These are phyloP conservation scores for Digitonthophagus gazella DNA, from an alignment of 2,888 invertebrate species.

Conservation along the genomic window DNA sequence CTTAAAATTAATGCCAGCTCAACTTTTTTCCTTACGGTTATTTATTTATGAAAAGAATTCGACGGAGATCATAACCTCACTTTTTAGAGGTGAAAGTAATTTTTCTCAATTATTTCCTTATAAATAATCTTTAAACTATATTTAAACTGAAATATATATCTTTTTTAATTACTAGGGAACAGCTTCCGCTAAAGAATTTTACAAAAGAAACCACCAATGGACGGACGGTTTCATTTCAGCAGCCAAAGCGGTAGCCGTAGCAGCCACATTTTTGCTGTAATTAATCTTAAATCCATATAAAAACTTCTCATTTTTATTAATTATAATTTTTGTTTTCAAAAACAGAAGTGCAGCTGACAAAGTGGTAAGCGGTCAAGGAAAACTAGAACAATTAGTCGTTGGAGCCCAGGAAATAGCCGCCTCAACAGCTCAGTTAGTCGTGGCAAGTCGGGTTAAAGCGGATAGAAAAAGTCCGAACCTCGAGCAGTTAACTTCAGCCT, in stretches of 20 bases:
- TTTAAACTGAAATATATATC: no score
- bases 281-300: constrained; percentile 44
- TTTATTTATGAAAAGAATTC: no score
- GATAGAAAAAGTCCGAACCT: constrained; percentile 78
- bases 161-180: constrained; percentile 58
- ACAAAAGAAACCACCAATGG: constrained; percentile 98
- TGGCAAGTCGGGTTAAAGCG: constrained; percentile 95
- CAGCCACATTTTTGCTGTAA: constrained; percentile 90
- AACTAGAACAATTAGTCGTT: constrained; percentile 90
- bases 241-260: constrained; percentile 95
- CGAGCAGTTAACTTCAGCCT: constrained; percentile 78
- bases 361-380: constrained; percentile 80
- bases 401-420: constrained; percentile 97
- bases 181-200: constrained; percentile 89
- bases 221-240: constrained; percentile 98
- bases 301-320: neutral
- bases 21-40: no score
- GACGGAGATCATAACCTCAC: no score
- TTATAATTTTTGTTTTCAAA: no score
- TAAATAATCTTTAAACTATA: no score
- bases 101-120: no score
- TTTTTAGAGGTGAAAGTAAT: no score
- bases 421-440: constrained; percentile 94
- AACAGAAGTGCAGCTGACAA: constrained; percentile 91
- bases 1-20: no score